phyloP scores from a whole-genome alignment of 2,113 vertebrate genomes.

The Condylura cristata region DNA sequence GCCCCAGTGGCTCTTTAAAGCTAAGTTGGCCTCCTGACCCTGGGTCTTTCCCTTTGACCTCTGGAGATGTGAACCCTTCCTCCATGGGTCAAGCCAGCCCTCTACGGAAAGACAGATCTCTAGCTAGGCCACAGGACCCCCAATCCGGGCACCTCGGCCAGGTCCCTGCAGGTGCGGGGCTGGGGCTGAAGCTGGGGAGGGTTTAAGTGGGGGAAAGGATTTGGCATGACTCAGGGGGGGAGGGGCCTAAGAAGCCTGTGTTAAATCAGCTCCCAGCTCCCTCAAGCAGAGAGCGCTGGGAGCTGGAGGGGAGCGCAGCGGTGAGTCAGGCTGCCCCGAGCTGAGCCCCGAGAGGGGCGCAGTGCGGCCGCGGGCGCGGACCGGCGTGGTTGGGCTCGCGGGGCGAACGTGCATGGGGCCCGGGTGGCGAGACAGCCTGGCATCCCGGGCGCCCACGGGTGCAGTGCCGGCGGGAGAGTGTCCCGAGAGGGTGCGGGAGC shows the following conservation, averaged over 20 bases:
- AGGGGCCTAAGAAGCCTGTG: constrained; percentile 75
- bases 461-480: background rate
- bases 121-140: background rate
- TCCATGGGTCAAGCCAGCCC: background rate
- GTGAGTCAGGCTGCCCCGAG: constrained; percentile 71
- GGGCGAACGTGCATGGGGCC: background rate
- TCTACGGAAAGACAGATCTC: background rate
- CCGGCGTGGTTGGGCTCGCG: background rate
- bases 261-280: constrained; percentile 60
- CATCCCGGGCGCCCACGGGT: background rate
- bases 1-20: background rate
- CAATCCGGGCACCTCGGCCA: background rate
- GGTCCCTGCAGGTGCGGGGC: constrained; percentile 68
- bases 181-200: constrained; percentile 5
- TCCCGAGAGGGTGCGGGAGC: constrained; percentile 42
- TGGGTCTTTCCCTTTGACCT: background rate
- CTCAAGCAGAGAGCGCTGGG: constrained; percentile 74
- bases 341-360: constrained; percentile 42
- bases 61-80: background rate
- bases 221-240: constrained; percentile 63
- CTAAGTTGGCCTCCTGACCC: background rate
- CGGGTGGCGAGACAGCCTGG: background rate
- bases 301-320: constrained; percentile 78
- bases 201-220: constrained; percentile 57
- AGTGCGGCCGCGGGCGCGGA: constrained; percentile 16